Conservation (phyloP, 1,140 invertebrate genomes). For the Bathynomus jamesi region DNA sequence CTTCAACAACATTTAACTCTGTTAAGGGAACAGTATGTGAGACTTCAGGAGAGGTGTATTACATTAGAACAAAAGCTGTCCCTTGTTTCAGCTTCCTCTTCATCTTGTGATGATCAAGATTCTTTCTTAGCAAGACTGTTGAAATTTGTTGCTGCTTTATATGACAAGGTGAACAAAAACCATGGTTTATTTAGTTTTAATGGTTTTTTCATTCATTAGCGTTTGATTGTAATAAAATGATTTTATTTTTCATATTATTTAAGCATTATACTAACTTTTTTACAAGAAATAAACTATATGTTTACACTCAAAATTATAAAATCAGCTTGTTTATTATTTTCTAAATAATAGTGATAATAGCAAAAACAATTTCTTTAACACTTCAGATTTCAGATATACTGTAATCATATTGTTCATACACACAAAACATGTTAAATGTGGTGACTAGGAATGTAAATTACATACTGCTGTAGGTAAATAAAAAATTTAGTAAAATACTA, state of each 20-base stretch:
- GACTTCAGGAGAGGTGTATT: constrained; percentile 69
- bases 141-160: constrained; percentile 67
- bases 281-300: not conserved
- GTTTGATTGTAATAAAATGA: too few species aligned
- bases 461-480: not conserved
- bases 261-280: too few species aligned
- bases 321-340: too few species aligned
- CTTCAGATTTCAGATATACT: too few species aligned
- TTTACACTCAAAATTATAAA: too few species aligned
- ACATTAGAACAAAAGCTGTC: constrained; percentile 79
- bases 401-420: too few species aligned
- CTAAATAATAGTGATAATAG: too few species aligned
- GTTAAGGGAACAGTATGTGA: constrained; percentile 82
- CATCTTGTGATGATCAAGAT: constrained; percentile 50
- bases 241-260: too few species aligned
- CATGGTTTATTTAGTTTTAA: not conserved
- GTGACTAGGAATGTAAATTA: not conserved
- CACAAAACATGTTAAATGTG: too few species aligned
- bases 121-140: constrained; percentile 74
- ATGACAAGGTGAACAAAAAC: constrained; percentile 57
- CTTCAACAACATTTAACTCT: constrained; percentile 58
- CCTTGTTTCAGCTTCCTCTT: constrained; percentile 55
- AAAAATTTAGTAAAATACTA: not conserved
- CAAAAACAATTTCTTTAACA: too few species aligned
- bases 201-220: too few species aligned